Base-by-base conservation (phyloP, 2,113 vertebrate species). In the Bungarus multicinctus region DNA sequence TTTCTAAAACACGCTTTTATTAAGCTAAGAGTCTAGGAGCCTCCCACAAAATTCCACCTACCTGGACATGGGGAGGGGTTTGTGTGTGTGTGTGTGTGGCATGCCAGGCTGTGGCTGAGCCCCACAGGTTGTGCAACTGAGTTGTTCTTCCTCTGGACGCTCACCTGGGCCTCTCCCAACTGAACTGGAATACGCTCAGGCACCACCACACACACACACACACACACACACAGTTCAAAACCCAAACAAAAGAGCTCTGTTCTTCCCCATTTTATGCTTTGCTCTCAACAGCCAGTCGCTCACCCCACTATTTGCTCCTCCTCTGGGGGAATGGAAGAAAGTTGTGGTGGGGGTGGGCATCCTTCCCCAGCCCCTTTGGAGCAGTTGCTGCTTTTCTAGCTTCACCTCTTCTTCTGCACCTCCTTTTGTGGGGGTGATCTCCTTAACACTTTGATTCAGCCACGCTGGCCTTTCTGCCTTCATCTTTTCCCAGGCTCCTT, bases 261-360 rank as follows among this genome's bases (percentile, higher is more conserved):
- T 74, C 64, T 69, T 2, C 5, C 4, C 60, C 8, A 0, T 5
- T 5, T 5, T 5, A 2, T 2, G n/a, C 5, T 30, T 30, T 3
- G 10, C 27, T 64, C 27, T 64, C 1, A 11, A 11, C 58, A 4
- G 58, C 7, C 7, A 58, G 57, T 3, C 22, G 11, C 3, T 5
- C 11, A 2, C 30, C 10, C 60, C 1, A 4, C n/a, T 12, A 2
- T 34, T 5, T n/a, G n/a, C 23, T 64, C 27, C 11, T 69, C 30
- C 14, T 14, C 5, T n/a, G 30, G 30, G 5, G 30, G 45, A 47
- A 16, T 6, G 30, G 60, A 69, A 30, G 60, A n/a, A n/a, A 14
- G 5, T 1, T 9, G 0, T 2, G 30, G 30, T 3, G 14, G n/a
- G 1, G 64, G 64, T 2, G 14, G 4, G 14, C 64, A 2, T 18